Evolutionary conservation across 2,888 invertebrate species (phyloP), one percentile per base, ranked within the genome.

Genomic region (Monoplex corrugatus): DNA sequence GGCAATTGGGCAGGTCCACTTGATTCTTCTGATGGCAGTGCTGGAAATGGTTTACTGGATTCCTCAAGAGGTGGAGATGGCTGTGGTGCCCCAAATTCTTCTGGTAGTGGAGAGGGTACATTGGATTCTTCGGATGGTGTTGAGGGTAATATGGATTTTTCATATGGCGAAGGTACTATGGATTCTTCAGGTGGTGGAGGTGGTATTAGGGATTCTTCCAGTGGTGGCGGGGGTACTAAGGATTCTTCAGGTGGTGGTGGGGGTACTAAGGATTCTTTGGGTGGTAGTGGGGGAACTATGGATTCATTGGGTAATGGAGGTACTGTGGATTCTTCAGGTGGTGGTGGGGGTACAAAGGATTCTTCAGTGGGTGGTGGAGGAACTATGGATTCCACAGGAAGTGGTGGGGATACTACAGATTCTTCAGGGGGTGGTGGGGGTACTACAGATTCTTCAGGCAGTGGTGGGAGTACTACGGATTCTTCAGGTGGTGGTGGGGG

Each of bases 401-500:
- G 68, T 68, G 68, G 68, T 8, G 68, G 68, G 6, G n/a, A 19
- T 3, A 35, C 57, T 28, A 35, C 28, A 10, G 50, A 35, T 13
- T 84, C 84, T 57, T 19, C 50, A 0, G 84, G 84, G 23, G 84
- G 84, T 38, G 35, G 84, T 32, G 84, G 57, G 23, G 84, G 84
- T 28, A 38, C 8, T 8, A 19, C 35, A 5, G 84, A 28, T 8
- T 44, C 45, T 84, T 50, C 38, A 0, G 57, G 84, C 28, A n/a
- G 68, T 68, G 68, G 68, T 13, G 68, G 68, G n/a, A n/a, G 68
- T 68, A 28, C n/a, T 8, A 23, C 2, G 28, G 68, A 19, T 28
- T 68, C 68, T 68, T 5, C 68, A 28, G 84, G 84, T 84, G 57
- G 84, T 50, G 83, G 83, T 0, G 84, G 84, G 32, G 32, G 83